These are phyloP conservation scores for Drosophila mayaguana DNA, from an alignment of 2,888 invertebrate genomes.

Conservation along the genomic window DNA sequence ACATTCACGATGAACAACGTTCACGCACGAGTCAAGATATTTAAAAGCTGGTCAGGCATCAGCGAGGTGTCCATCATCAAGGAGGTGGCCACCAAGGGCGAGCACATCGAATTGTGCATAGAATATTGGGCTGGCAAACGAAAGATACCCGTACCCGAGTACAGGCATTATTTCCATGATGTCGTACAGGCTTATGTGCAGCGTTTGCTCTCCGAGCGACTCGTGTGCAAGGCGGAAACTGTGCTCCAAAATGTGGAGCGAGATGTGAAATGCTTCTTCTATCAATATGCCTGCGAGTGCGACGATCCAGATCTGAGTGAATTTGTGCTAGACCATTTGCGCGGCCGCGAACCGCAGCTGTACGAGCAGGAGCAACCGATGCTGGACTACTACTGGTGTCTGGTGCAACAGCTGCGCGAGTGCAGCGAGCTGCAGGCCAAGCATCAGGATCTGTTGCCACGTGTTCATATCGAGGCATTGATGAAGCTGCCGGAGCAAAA, in stretches of 20 bases:
- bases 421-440: slow-evolving; percentile 52
- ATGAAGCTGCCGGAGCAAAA: slow-evolving; percentile 78
- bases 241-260: slow-evolving; percentile 81
- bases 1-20: slow-evolving; percentile 59
- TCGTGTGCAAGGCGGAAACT: slow-evolving; percentile 82
- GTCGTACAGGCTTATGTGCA: slow-evolving; percentile 83
- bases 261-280: slow-evolving; percentile 82
- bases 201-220: slow-evolving; percentile 82
- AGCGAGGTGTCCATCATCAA: slow-evolving; percentile 83
- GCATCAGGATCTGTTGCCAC: slow-evolving; percentile 57
- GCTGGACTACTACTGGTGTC: slow-evolving; percentile 80
- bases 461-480: slow-evolving; percentile 82
- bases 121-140: slow-evolving; percentile 81
- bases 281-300: slow-evolving; percentile 87
- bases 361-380: slow-evolving; percentile 74
- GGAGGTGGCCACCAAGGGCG: slow-evolving; percentile 85
- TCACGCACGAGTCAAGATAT: slow-evolving; percentile 80
- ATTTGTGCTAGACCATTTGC: slow-evolving; percentile 89
- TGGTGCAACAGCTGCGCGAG: slow-evolving; percentile 74
- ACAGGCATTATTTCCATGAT: slow-evolving; percentile 80
- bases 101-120: slow-evolving; percentile 82
- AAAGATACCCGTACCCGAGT: slow-evolving; percentile 68
- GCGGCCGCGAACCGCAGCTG: slow-evolving; percentile 85
- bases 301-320: slow-evolving; percentile 87
- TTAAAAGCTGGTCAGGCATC: slow-evolving; percentile 83